phyloP scores from a whole-genome alignment of 92 coral and sea anemone genomes.

The Micromussa lordhowensis region DNA sequence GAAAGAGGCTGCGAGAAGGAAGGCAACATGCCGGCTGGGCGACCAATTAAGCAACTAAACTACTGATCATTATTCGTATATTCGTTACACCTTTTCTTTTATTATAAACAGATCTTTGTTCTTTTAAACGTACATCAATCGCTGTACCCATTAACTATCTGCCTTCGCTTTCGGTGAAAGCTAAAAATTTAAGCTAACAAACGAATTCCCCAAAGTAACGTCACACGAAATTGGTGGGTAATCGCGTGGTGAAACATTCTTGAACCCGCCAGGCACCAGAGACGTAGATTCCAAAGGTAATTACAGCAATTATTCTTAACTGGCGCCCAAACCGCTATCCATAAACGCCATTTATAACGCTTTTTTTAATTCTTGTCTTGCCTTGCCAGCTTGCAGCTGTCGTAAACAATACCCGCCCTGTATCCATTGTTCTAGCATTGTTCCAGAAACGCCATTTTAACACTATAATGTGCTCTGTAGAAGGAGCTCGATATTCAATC shows the following conservation, averaged over 20 bases:
- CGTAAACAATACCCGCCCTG: slow-evolving; percentile 7
- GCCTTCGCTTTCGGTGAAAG: background rate
- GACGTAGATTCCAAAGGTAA: background rate
- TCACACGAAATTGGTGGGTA: background rate
- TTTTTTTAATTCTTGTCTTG: background rate
- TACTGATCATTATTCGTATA: background rate
- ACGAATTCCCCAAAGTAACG: background rate
- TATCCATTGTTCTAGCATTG: background rate
- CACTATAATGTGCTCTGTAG: background rate
- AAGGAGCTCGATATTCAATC: slow-evolving; percentile 7
- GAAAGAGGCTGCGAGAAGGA: background rate
- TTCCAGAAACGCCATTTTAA: background rate
- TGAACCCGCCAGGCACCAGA: background rate
- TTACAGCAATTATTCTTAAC: slow-evolving; percentile 9
- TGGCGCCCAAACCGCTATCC: slow-evolving; percentile 10
- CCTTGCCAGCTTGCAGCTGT: slow-evolving; percentile 30
- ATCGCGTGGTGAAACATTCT: background rate
- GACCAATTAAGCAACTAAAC: background rate
- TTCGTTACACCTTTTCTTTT: background rate
- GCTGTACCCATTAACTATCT: background rate
- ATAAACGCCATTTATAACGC: slow-evolving; percentile 11
- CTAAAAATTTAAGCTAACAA: background rate
- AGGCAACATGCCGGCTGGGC: background rate
- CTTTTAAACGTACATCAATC: background rate
- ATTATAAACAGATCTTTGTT: background rate